Base-by-base conservation (phyloP, 2,888 invertebrate species). In the Embidobia sp. region DNA sequence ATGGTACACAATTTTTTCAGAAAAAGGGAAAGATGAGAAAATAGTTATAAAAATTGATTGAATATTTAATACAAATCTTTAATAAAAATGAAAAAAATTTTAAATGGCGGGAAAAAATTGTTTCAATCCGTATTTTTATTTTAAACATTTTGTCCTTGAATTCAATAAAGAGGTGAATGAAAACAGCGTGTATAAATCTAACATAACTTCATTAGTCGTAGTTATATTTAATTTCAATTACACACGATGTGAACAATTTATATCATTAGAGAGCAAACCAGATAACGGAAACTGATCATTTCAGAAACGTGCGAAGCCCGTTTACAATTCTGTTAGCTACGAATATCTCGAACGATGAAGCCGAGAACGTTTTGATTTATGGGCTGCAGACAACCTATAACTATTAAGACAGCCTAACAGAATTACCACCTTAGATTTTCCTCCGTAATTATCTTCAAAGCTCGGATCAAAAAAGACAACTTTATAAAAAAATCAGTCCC, bases 271-370 rank as follows among this genome's bases (percentile, higher is more conserved):
- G 37, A 31, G 19, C 37, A 53, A 8, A 18, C 55, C 19, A 57
- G 64, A 64, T 73, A 64, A 53, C 55, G 55, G 49, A 42, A 57
- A 57, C 64, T 57, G 73, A 73, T 73, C 57, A 64, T 73, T 64
- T 44, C 49, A 35, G 44, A 51, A 64, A 48, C 57, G 49, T 57
- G 35, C 48, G 42, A 46, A 46, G 46, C 22, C 19, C 11, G 48
- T 57, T 64, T 44, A 16, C 64, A 57, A 57, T 73, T 64, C 64
- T 49, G 37, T 13, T 37, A 53, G 46, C 49, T 35, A 26, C 49
- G 61, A 44, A 37, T 73, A 73, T 59, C 73, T 64, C 29, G 35
- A 35, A 48, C 11, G 64, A 57, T 42, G 57, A 51, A 57, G 40
- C 22, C n/a, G 29, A 27, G 29, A 64, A 19, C 57, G 44, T 64